Base-by-base conservation (phyloP, 2,797 vertebrate species). In the Heliangelus exortis region DNA sequence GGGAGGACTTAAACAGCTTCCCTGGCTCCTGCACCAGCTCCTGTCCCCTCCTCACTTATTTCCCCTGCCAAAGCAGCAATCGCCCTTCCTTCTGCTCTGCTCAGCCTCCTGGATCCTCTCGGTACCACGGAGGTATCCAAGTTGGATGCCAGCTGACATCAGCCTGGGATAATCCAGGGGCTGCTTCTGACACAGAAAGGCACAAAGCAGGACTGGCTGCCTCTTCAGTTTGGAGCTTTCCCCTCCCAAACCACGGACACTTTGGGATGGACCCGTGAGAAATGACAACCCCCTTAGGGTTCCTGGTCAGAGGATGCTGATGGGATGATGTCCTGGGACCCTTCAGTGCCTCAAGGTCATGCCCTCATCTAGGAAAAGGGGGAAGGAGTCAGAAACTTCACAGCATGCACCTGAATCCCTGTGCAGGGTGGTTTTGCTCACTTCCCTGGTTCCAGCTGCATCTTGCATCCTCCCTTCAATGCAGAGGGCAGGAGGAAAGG, bases 381-480 rank as follows among this genome's bases (percentile, higher is more conserved):
- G 21, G 53, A 20, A n/a, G 25, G 19, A 14, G 20, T 18, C 61
- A 33, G 18, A n/a, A 50, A n/a, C n/a, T 8, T 19, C 23, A 20
- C 29, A 9, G 9, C 3, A 0, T 2, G 34, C 28, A 5, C n/a
- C 7, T 13, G 50, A 19, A 11, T 25, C n/a, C n/a, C 81, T 0
- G 0, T 4, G 31, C 77, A 20, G 0, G 0, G 19, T 10, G 0
- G 33, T 25, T 68, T 55, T 78, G 57, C 73, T 75, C 41, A 3
- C 53, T 45, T 36, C 62, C 58, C 17, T 3, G n/a, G 12, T 50
- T 66, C 65, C n/a, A 4, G 33, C 11, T 62, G 29, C 47, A 22
- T 31, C 78, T 51, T 28, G 36, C 69, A 26, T 2, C 45, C 54
- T 36, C 54, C 3, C 22, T 2, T 69, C 68, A 8, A 5, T 4